Evolutionary conservation across 92 coral and sea anemone genomes (phyloP).

Genomic region (Epizoanthus illoricatus): DNA sequence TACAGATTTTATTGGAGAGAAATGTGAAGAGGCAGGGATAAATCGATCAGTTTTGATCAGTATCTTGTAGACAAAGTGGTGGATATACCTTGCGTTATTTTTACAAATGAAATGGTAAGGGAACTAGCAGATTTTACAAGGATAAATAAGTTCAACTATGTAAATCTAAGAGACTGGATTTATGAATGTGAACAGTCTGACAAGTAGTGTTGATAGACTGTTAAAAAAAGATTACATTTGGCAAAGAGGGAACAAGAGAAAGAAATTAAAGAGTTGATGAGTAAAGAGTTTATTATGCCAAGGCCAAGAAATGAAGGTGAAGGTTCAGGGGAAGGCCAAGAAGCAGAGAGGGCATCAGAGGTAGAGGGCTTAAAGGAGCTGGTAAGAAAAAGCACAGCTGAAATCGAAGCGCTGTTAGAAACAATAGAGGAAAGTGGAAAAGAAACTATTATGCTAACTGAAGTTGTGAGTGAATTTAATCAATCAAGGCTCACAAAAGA

Average conservation of each 20-base stretch:
- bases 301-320: too few species aligned
- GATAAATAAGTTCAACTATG: background rate
- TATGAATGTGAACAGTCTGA: conserved; percentile 8
- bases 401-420: too few species aligned
- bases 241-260: too few species aligned
- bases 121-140: conserved; percentile 12
- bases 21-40: conserved; percentile 4
- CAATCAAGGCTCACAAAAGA: conserved; percentile 4
- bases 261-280: too few species aligned
- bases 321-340: background rate
- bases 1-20: background rate
- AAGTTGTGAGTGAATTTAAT: background rate
- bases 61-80: background rate
- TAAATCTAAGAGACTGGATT: conserved; percentile 7
- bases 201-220: conserved; percentile 1
- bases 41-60: background rate
- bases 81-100: background rate
- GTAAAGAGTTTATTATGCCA: too few species aligned
- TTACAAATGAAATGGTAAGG: conserved; percentile 4
- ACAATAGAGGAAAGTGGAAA: too few species aligned
- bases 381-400: too few species aligned
- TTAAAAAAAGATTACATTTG: too few species aligned
- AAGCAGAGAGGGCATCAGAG: background rate
- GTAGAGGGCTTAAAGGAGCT: too few species aligned
- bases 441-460: background rate